Evolutionary conservation across 2,113 vertebrate genomes (phyloP).

Genomic region (Lonchura striata): DNA sequence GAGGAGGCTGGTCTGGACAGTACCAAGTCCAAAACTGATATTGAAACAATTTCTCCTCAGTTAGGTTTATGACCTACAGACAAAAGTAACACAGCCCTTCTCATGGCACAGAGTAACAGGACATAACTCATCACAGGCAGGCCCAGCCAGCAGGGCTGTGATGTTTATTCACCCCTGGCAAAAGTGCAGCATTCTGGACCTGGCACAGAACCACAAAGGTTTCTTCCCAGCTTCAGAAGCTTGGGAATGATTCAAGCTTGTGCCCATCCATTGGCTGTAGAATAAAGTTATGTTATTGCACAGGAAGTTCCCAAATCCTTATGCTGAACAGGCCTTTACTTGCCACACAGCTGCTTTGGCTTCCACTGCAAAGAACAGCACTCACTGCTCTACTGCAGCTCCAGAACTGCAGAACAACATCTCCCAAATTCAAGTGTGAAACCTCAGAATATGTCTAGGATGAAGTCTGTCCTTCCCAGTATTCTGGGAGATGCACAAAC

Average conservation of each 20-base stretch:
- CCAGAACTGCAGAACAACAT: not conserved
- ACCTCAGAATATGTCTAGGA: not conserved
- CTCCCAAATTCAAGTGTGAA: not conserved
- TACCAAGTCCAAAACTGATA: not conserved
- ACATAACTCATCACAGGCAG: not conserved
- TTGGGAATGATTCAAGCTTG: not conserved
- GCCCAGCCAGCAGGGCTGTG: not conserved
- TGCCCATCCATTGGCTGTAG: not conserved
- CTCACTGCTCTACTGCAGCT: not conserved
- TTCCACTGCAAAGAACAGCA: not conserved
- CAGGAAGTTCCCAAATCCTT: not conserved
- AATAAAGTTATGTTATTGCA: not conserved
- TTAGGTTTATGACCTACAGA: not conserved
- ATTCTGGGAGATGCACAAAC: not conserved
- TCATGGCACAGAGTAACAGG: fast-evolving
- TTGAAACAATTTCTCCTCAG: not conserved
- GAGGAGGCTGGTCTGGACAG: not conserved
- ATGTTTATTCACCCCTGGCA: not conserved
- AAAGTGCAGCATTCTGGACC: not conserved
- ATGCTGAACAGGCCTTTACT: not conserved
- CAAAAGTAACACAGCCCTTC: not conserved
- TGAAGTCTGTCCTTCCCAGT: not conserved
- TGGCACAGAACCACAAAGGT: not conserved
- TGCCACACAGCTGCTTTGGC: not conserved
- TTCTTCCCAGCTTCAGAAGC: not conserved